These are phyloP conservation scores for Littorina saxatilis DNA, from an alignment of 1,140 invertebrate species.

Conservation along the genomic window DNA sequence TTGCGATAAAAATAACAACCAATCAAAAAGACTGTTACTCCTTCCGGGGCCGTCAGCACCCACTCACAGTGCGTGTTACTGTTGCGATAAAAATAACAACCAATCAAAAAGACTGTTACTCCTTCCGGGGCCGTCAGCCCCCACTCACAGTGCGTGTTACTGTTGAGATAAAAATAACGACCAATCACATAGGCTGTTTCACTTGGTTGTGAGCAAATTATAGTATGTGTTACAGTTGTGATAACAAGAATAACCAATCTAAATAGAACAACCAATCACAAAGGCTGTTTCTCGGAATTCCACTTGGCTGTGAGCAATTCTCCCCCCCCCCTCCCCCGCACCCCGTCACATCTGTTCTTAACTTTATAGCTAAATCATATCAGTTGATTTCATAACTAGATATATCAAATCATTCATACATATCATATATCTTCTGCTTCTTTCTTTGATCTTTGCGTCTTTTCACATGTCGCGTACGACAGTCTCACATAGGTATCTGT, in stretches of 20 bases:
- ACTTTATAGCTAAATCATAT: too few species aligned
- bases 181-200: neutral
- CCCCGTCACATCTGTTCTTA: too few species aligned
- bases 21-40: neutral
- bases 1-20: neutral
- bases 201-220: slow-evolving; percentile 33
- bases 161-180: neutral
- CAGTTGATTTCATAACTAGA: too few species aligned
- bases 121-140: slow-evolving; percentile 33
- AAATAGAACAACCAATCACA: too few species aligned
- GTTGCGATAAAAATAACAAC: neutral
- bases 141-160: slow-evolving; percentile 46
- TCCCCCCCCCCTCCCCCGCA: too few species aligned
- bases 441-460: too few species aligned
- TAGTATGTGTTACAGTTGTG: slow-evolving; percentile 41
- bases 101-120: neutral
- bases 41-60: slow-evolving; percentile 34
- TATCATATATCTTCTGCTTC: too few species aligned
- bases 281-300: too few species aligned
- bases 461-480: too few species aligned
- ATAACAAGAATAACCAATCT: neutral
- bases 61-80: slow-evolving; percentile 47
- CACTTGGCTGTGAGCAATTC: too few species aligned
- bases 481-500: too few species aligned
- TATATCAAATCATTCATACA: too few species aligned